Base-by-base conservation (phyloP, 2,797 vertebrate genomes). In the Halcyon chelicuti region DNA sequence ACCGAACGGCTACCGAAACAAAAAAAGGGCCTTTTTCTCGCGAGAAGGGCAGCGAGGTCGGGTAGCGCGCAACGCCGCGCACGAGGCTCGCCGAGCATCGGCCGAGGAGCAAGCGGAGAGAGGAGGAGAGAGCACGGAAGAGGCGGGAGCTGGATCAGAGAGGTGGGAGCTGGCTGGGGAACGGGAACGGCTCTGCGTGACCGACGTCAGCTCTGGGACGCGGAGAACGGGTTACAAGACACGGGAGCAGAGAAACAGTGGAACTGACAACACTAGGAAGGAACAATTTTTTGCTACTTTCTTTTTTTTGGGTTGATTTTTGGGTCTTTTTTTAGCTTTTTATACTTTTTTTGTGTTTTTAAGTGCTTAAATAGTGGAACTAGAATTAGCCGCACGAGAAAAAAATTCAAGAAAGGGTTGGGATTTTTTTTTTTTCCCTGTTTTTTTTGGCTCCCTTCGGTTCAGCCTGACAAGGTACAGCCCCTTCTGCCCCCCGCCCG, bases 361-460 rank as follows among this genome's bases (percentile, higher is more conserved):
- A 97, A 98, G 97, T 98, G 96, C 95, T 98, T 96, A 98, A 98
- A 97, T 98, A 95, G 82, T 97, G 97, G 96, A 97, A 97, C 97
- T 98, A 96, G 86, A 97, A 98, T 98, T 97, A 98, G 97, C 96
- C 96, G 93, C 97, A 97, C 96, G 88, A 98, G 96, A 96, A 97
- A 80, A 88, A 93, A 90, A 86, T 42, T 91, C 19, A 67, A 75
- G 78, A 86, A 54, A 47, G 72, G 78, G 62, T 44, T 13, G 85
- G 96, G 82, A 92, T 33, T 54, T 51, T 77, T 81, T 67, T 87
- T 90, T 81, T 82, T 25, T 23, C 26, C 37, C 11, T 88, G 86
- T 86, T 68, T 73, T 73, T 94, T 86, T 84, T 90, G 96, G 97
- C 97, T 98, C 98, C 97, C 97, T 98, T 98, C 97, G 88, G 88